These are phyloP conservation scores for Passer montanus DNA, from an alignment of 2,113 vertebrate species.

Conservation along the genomic window DNA sequence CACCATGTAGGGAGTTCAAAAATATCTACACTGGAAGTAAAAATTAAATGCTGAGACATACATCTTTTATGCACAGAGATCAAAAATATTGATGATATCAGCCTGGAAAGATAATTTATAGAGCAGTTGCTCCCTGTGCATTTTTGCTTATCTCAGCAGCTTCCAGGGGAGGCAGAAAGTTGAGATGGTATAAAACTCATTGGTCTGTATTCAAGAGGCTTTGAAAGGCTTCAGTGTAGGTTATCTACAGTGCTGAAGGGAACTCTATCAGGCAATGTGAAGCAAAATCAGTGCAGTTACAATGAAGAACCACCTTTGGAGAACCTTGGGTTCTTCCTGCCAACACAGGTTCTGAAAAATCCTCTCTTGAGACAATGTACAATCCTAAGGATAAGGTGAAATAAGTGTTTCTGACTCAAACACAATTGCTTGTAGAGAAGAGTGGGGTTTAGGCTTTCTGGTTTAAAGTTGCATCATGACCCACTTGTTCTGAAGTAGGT, in stretches of 20 bases:
- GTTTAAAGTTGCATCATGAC: conserved; percentile 41
- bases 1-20: not conserved
- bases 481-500: conserved; percentile 75
- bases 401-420: conserved; percentile 13
- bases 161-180: not conserved
- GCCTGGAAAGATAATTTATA: not conserved
- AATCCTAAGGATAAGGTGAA: not conserved
- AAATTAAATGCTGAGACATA: not conserved
- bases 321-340: not conserved
- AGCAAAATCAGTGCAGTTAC: not conserved
- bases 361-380: not conserved
- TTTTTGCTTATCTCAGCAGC: not conserved
- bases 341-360: not conserved
- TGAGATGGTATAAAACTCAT: not conserved
- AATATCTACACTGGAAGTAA: not conserved
- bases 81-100: not conserved
- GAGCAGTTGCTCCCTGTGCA: not conserved
- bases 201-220: not conserved
- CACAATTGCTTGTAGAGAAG: not conserved
- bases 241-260: not conserved
- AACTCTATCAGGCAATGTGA: not conserved
- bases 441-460: conserved; percentile 13
- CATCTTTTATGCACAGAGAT: not conserved
- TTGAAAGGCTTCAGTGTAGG: not conserved
- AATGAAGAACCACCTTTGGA: not conserved